Conservation (phyloP, 2,113 vertebrate species). For the Alectura lathami region DNA sequence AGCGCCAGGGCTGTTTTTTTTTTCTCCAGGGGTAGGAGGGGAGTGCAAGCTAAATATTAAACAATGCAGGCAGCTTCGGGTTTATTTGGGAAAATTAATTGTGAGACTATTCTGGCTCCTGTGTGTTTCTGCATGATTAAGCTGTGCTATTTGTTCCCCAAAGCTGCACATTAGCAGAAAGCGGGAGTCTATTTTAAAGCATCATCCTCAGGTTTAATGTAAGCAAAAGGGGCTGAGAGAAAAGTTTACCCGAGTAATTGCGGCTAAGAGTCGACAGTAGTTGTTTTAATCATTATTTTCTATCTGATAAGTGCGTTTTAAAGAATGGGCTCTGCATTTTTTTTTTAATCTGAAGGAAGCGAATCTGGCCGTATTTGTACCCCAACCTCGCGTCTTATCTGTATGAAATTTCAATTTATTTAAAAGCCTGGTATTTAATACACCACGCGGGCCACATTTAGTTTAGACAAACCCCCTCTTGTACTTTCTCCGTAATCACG, state of each 20-base stretch:
- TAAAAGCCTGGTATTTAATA: conserved; percentile 74
- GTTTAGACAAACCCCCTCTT: conserved; percentile 68
- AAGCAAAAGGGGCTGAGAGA: conserved; percentile 36
- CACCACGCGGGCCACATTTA: conserved; percentile 50
- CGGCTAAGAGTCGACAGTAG: conserved; percentile 16
- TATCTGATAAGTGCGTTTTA: conserved; percentile 60
- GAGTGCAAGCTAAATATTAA: conserved; percentile 64
- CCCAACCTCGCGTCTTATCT: conserved; percentile 57
- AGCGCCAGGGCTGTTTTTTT: conserved; percentile 19
- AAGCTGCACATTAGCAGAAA: conserved; percentile 43
- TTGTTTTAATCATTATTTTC: conserved; percentile 61
- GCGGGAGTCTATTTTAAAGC: conserved; percentile 43
- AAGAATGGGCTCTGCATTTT: conserved; percentile 33
- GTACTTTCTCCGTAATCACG: conserved; percentile 73
- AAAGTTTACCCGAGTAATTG: conserved; percentile 71
- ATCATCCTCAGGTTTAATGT: conserved; percentile 49
- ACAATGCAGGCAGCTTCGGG: conserved; percentile 31
- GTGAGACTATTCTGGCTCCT: conserved; percentile 14
- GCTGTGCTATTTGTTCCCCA: conserved; percentile 34
- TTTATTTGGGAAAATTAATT: conserved; percentile 71
- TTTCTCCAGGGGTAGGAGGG: conserved; percentile 51
- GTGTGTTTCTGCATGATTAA: conserved; percentile 59
- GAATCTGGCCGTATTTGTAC: conserved; percentile 39
- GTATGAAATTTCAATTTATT: conserved; percentile 78
- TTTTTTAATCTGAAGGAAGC: conserved; percentile 72